These are phyloP conservation scores for Lucinisca nassula DNA, from an alignment of 2,888 invertebrate species.

Conservation along the genomic window DNA sequence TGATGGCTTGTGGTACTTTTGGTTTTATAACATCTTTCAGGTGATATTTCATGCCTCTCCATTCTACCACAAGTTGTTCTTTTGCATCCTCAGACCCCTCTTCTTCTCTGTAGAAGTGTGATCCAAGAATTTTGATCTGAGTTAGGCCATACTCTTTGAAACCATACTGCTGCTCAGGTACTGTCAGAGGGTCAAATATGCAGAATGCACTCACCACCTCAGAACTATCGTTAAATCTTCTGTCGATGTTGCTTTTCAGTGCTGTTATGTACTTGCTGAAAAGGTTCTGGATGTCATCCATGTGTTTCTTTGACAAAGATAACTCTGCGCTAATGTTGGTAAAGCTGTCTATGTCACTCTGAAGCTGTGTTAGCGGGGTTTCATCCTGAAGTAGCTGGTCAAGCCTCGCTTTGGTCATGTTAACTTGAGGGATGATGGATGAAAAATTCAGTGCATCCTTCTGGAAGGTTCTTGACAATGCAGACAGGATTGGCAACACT, in stretches of 20 bases:
- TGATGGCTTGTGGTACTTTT: slow-evolving; percentile 16
- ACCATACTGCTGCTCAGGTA: slow-evolving; percentile 30
- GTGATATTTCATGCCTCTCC: slow-evolving; percentile 54
- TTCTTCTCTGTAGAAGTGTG: slow-evolving; percentile 38
- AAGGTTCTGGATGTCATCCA: slow-evolving; percentile 18
- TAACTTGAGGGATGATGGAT: slow-evolving; percentile 20
- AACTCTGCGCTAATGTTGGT: slow-evolving; percentile 45
- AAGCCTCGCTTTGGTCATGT: slow-evolving; percentile 15
- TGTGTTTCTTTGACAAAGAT: background rate
- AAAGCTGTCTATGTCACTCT: slow-evolving; percentile 37
- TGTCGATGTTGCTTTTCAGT: slow-evolving; percentile 36
- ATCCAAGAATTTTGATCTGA: slow-evolving; percentile 17
- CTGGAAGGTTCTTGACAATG: slow-evolving; percentile 54
- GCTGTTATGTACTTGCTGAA: slow-evolving; percentile 42
- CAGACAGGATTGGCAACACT: slow-evolving; percentile 46
- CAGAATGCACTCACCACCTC: slow-evolving; percentile 35
- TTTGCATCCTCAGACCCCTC: background rate
- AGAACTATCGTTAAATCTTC: slow-evolving; percentile 40
- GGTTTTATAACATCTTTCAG: slow-evolving; percentile 28
- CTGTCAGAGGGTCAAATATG: slow-evolving; percentile 40
- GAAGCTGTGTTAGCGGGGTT: slow-evolving; percentile 19
- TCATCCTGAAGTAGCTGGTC: slow-evolving; percentile 10
- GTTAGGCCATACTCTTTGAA: slow-evolving; percentile 30
- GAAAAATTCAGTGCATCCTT: slow-evolving; percentile 30
- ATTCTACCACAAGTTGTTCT: slow-evolving; percentile 40